Evolutionary conservation across 1,140 invertebrate genomes (phyloP), one percentile per base, ranked within the genome.

Genomic region (Tetragnatha versicolor): DNA sequence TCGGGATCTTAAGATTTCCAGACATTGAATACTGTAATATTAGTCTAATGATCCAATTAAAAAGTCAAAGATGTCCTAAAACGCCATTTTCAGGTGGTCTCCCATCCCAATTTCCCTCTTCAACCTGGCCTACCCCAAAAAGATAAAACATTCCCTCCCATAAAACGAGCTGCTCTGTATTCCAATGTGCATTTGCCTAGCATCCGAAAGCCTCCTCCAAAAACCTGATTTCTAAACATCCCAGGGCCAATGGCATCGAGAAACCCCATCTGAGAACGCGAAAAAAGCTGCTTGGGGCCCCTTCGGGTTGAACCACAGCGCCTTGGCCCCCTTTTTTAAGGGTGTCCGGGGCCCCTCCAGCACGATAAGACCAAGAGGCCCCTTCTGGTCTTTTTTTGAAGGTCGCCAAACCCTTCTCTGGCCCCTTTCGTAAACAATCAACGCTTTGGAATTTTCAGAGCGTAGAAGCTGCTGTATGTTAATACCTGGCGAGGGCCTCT

Each of bases 191-290:
- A n/a, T n/a, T n/a, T n/a, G n/a, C n/a, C n/a, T n/a, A n/a, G n/a
- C n/a, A n/a, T n/a, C 55, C 31, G 12, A 20, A 9, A 37, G 47
- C 17, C 51, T 33, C 20, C 39, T 55, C 49, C 25, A 17, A 17
- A 45, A 75, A 75, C 72, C 72, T 75, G 72, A 63, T 75, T 75
- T 63, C 72, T 51, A 75, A 75, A 75, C 72, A 75, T 55, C 17
- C 35, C 39, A 49, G 72, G 72, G 72, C 72, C 72, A 75, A 20
- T 75, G 72, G 55, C 72, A 45, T 31, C 72, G n/a, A 63, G 45
- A 37, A 63, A 75, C 72, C 53, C 58, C 72, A 49, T 63, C 53
- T 37, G 27, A 33, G 12, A 10, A 55, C n/a, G 35, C 39, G 42
- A 58, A 37, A 69, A 42, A 69, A 39, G 14, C n/a, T n/a, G n/a